Percentiles rank a stretch among this genome's conserved stretches.
These are phyloP conservation scores for Calliopum simillimum DNA, from an alignment of 2,888 invertebrate species.

Conservation along the genomic window DNA sequence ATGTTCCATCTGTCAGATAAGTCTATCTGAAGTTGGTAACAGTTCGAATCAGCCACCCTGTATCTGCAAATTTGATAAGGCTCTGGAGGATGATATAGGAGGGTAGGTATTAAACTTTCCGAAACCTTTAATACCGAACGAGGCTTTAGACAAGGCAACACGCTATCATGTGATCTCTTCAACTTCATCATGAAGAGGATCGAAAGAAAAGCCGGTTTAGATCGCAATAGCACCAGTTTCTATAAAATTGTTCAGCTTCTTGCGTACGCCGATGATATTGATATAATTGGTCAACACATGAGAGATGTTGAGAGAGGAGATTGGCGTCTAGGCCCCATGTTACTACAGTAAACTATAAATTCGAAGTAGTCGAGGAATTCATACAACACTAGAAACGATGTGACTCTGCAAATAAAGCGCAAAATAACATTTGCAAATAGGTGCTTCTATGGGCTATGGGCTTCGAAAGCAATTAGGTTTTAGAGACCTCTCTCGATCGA, in stretches of 20 bases:
- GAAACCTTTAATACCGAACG: constrained; percentile 29
- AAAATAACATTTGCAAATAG: constrained; percentile 9
- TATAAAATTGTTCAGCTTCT: no score
- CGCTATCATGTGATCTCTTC: constrained; percentile 33
- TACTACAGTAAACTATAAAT: constrained; percentile 6
- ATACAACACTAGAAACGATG: constrained; percentile 7
- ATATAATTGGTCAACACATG: not conserved
- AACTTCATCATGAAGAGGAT: constrained; percentile 25
- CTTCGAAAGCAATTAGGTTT: constrained; percentile 26
- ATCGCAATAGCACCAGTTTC: no score
- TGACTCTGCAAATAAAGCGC: constrained; percentile 13
- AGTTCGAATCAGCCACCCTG: no score
- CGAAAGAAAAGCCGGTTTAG: not conserved
- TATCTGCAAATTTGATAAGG: constrained; percentile 33
- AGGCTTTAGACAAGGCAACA: constrained; percentile 35
- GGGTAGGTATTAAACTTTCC: constrained; percentile 29
- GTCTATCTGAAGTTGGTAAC: no score
- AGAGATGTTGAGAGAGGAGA: not conserved
- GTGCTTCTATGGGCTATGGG: constrained; percentile 23
- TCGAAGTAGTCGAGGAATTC: constrained; percentile 21
- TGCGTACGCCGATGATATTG: not conserved
- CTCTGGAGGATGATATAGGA: constrained; percentile 31
- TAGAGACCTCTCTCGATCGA: no score
- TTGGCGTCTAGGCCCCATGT: not conserved
- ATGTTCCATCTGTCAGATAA: no score